A percentile compares a stretch with the other conserved stretches of the same genome.
phyloP scores from a whole-genome alignment of 2,113 vertebrate genomes.

The Lampris incognitus region DNA sequence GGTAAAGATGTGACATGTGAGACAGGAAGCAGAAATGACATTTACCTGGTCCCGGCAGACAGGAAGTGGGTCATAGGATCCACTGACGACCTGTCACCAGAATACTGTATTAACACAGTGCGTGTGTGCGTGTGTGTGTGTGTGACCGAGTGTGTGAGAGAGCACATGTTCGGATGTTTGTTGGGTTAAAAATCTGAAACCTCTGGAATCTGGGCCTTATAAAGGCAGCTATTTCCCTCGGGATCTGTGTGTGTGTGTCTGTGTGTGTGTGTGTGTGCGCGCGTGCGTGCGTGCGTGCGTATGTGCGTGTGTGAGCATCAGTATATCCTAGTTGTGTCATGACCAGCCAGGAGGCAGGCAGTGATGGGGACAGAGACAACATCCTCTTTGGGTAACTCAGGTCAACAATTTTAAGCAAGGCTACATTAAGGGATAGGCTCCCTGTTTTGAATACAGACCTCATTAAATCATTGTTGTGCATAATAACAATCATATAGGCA shows the following conservation, averaged over 20 bases:
- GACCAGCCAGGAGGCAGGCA: constrained; percentile 34
- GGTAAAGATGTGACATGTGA: constrained; percentile 58
- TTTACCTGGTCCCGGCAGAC: constrained; percentile 64
- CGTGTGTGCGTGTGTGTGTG: constrained; percentile 27
- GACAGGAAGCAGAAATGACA: constrained; percentile 73
- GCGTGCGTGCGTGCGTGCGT: background rate
- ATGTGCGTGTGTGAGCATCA: constrained; percentile 5
- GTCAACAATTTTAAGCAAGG: constrained; percentile 21
- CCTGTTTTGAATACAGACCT: no score
- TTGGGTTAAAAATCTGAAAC: no score
- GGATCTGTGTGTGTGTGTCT: background rate
- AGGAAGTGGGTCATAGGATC: constrained; percentile 42
- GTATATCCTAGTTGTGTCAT: constrained; percentile 74
- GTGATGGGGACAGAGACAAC: constrained; percentile 49
- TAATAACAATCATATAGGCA: no score
- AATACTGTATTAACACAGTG: constrained; percentile 26
- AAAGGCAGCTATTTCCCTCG: background rate
- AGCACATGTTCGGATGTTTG: background rate
- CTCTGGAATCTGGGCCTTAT: no score
- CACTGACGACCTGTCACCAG: constrained; percentile 53
- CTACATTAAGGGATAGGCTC: no score
- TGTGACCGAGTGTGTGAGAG: background rate
- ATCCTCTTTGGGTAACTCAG: constrained; percentile 15
- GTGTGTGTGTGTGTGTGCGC: background rate
- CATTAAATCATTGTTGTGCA: no score